Evolutionary conservation across 2,113 vertebrate genomes (phyloP).

Genomic region (Delphinus delphis): DNA sequence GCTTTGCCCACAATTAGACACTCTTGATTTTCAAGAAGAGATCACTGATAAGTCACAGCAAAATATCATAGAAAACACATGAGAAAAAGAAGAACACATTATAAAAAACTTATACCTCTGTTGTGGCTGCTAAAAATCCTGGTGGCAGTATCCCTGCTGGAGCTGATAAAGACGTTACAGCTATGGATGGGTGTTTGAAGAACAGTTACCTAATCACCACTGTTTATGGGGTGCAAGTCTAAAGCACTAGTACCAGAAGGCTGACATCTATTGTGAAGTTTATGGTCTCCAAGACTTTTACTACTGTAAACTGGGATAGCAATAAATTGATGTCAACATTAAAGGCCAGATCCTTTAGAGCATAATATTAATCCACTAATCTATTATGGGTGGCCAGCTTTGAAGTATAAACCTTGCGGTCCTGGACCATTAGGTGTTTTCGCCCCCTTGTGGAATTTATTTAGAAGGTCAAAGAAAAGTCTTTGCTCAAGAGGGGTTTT

Average conservation of each 20-base stretch:
- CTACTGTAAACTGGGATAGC: constrained; percentile 79
- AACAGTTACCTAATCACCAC: constrained; percentile 79
- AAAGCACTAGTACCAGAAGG: constrained; percentile 65
- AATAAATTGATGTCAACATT: constrained; percentile 85
- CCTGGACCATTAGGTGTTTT: constrained; percentile 76
- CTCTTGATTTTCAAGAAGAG: constrained; percentile 81
- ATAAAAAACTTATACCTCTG: constrained; percentile 59
- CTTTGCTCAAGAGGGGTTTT: background rate
- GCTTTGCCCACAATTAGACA: constrained; percentile 80
- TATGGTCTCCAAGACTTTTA: constrained; percentile 83
- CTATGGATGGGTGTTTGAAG: constrained; percentile 72
- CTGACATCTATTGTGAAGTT: constrained; percentile 82
- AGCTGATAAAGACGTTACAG: constrained; percentile 75
- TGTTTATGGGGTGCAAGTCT: constrained; percentile 79
- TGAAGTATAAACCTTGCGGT: constrained; percentile 77
- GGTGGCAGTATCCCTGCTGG: constrained; percentile 50
- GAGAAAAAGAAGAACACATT: constrained; percentile 72
- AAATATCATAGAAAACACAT: constrained; percentile 51
- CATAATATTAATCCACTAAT: constrained; percentile 85
- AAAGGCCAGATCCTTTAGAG: constrained; percentile 84
- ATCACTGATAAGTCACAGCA: constrained; percentile 75
- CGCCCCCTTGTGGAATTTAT: constrained; percentile 82
- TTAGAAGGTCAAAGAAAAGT: constrained; percentile 68
- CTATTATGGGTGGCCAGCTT: constrained; percentile 81
- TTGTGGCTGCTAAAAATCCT: constrained; percentile 60